Base-by-base conservation (phyloP, 2,888 invertebrate species). In the Microdon myrmicae region DNA sequence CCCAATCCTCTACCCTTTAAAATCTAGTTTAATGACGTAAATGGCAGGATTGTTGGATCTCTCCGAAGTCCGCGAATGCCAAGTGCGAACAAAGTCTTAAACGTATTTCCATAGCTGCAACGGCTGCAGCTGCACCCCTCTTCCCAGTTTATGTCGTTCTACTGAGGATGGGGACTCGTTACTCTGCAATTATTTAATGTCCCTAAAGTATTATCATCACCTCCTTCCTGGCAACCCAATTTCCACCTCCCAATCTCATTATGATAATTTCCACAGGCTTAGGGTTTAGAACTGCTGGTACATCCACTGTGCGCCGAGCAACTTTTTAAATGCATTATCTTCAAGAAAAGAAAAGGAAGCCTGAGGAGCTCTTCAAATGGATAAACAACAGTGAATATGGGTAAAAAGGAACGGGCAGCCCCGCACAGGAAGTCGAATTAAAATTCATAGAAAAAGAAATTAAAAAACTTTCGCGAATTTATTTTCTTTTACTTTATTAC, bases 371-470 rank as follows among this genome's bases (percentile, higher is more conserved):
- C 28, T 39, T 23, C 20, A 43, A 51, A 47, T 23, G 47, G 43
- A 54, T 55, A 59, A 53, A 59, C 41, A 53, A 22, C n/a, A n/a
- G n/a, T n/a, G n/a, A 32, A 38, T 9, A 29, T 10, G 34, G 12
- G n/a, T 10, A 22, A 19, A 26, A 35, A 29, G 6, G 5, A 14
- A 20, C 8, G 25, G 28, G 5, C 14, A 49, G 28, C 45, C 10
- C 28, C 16, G 41, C 39, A 49, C 35, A 17, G 17, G 3, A 17
- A 25, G 9, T 49, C 31, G 51, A 64, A 58, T 64, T 64, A 58
- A 58, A 64, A 64, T 64, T 64, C 64, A 64, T 64, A 51, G 43
- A 28, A 64, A 58, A 64, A 64, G 58, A 64, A 64, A 64, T 64
- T 64, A 58, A 64, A 64, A 64, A 64, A 64, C 58, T 64, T 64